A percentile compares a stretch with the other conserved stretches of the same genome.
Conservation (phyloP, 53 echinoderm and acorn worm species). For the Hippasteria phrygiana region DNA sequence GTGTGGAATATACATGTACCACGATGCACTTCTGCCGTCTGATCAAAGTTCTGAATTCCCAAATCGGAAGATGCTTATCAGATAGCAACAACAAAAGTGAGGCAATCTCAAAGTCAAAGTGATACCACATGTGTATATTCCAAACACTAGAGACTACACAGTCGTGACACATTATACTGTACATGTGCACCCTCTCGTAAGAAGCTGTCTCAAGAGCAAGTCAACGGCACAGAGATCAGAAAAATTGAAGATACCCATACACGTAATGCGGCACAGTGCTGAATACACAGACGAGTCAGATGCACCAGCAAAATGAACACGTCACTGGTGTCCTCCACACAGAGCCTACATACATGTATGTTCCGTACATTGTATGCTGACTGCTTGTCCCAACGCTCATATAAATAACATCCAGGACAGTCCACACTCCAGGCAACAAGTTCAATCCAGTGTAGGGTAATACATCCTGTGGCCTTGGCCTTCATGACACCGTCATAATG, state of each 20-base stretch:
- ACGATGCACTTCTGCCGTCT: background rate
- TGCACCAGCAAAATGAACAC: too few species aligned
- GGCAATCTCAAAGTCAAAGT: background rate
- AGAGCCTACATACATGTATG: too few species aligned
- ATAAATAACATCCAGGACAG: background rate
- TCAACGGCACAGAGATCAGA: too few species aligned
- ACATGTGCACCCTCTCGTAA: too few species aligned
- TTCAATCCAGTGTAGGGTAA: background rate
- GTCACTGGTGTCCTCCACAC: too few species aligned
- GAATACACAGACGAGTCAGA: too few species aligned
- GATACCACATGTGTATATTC: background rate
- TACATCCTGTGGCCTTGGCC: constrained; percentile 12
- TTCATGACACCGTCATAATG: background rate
- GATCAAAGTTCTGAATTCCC: background rate
- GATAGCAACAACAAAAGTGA: background rate
- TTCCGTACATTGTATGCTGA: background rate
- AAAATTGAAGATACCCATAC: too few species aligned
- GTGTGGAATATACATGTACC: too few species aligned
- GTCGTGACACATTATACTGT: too few species aligned
- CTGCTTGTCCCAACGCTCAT: background rate
- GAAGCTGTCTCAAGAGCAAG: too few species aligned
- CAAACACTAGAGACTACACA: background rate
- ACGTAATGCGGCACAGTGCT: too few species aligned
- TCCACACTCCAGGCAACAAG: background rate
- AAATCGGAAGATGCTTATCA: background rate